phyloP scores from a whole-genome alignment of 2,888 invertebrate species.

The Tinea trinotella region DNA sequence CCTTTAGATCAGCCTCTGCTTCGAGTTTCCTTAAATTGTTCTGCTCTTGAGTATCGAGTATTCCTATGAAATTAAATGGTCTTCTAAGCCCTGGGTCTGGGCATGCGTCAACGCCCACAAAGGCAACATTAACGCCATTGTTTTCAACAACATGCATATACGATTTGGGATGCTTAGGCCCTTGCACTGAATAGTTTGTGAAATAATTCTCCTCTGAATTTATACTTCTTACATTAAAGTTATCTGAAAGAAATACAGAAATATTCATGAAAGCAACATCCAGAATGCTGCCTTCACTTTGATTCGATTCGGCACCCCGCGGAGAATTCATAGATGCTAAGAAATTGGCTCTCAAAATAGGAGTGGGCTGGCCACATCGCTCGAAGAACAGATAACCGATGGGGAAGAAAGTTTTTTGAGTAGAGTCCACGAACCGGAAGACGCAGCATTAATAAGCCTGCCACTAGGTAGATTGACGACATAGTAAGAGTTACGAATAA shows the following conservation, averaged over 20 bases:
- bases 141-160: conserved; percentile 75
- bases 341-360: too few relatives aligned
- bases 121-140: conserved; percentile 79
- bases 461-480: too few relatives aligned
- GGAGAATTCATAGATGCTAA: too few relatives aligned
- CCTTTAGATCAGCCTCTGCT: conserved; percentile 59
- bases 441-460: too few relatives aligned
- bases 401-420: too few relatives aligned
- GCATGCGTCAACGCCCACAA: conserved; percentile 90
- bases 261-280: too few relatives aligned
- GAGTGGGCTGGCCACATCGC: too few relatives aligned
- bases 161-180: conserved; percentile 76
- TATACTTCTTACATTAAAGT: conserved; percentile 84
- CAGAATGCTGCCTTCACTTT: too few relatives aligned
- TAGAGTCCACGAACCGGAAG: too few relatives aligned
- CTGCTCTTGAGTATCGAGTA: conserved; percentile 73
- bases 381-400: too few relatives aligned
- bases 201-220: conserved; percentile 82
- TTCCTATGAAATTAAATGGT: conserved; percentile 93
- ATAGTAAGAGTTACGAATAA: too few relatives aligned
- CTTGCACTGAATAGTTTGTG: conserved; percentile 85
- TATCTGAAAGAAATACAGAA: conserved; percentile 72
- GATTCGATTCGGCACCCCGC: too few relatives aligned
- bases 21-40: conserved; percentile 70
- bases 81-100: conserved; percentile 88